These are phyloP conservation scores for Schizopygopsis malacanthus DNA, from an alignment of 2,797 vertebrate genomes.

Conservation along the genomic window DNA sequence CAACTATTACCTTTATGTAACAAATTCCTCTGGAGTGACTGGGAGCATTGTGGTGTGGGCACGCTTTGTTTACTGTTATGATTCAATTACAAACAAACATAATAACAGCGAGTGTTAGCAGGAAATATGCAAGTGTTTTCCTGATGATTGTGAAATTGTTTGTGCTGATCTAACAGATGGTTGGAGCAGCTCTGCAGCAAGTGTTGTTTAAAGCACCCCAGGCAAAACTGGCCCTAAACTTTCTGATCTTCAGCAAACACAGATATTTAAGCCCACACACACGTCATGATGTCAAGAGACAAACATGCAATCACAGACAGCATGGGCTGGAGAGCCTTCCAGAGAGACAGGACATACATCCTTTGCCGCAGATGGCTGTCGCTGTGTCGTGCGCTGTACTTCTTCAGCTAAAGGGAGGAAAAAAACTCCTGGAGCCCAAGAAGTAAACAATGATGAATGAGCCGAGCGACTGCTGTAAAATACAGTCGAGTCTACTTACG, in stretches of 20 bases:
- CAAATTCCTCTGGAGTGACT: conserved; percentile 17
- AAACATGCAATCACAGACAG: conserved; percentile 33
- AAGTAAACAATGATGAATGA: conserved; percentile 61
- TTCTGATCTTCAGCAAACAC: conserved; percentile 49
- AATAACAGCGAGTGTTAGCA: conserved; percentile 25
- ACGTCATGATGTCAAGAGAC: conserved; percentile 32
- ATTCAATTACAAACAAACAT: conserved; percentile 45
- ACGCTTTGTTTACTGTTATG: conserved; percentile 32
- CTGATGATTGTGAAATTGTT: conserved; percentile 42
- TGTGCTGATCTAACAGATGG: conserved; percentile 45
- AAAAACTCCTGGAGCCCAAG: conserved; percentile 30
- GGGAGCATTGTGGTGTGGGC: not conserved
- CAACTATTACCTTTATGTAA: conserved; percentile 23
- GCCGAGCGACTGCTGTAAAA: conserved; percentile 33
- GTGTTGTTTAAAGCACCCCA: conserved; percentile 44
- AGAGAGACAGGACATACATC: conserved; percentile 48
- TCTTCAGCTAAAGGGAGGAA: conserved; percentile 6
- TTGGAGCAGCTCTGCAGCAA: conserved; percentile 6
- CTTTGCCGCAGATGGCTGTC: conserved; percentile 58
- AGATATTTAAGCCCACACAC: conserved; percentile 47
- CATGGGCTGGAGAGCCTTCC: conserved; percentile 36
- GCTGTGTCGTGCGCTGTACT: conserved; percentile 35
- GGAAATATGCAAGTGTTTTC: conserved; percentile 50
- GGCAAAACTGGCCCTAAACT: conserved; percentile 32
- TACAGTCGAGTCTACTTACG: conserved; percentile 59